Percentiles rank a stretch among this genome's conserved stretches.
phyloP scores from a whole-genome alignment of 1,140 invertebrate species.

The Drosophila pachea region DNA sequence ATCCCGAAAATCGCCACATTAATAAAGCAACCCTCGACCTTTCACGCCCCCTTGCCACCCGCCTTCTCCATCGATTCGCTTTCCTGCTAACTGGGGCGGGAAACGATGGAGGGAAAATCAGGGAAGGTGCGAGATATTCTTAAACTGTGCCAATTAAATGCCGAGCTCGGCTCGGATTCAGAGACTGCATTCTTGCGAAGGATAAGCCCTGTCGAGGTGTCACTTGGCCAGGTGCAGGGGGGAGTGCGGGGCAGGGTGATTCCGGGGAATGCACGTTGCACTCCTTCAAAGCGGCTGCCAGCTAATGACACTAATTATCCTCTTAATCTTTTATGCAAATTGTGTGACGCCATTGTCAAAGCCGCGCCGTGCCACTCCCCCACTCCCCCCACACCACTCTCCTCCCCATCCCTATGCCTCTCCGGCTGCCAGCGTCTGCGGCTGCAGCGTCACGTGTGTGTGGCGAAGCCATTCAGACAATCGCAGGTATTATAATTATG shows the following conservation, averaged over 20 bases:
- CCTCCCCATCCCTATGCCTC: no score
- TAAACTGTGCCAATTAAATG: slow-evolving; percentile 44
- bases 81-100: slow-evolving; percentile 26
- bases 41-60: neutral
- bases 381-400: neutral
- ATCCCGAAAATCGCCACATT: slow-evolving; percentile 65
- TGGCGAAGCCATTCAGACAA: slow-evolving; percentile 66
- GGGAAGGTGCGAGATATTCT: slow-evolving; percentile 20
- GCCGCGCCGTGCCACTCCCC: slow-evolving; percentile 9
- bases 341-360: slow-evolving; percentile 47
- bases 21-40: slow-evolving; percentile 40
- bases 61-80: slow-evolving; percentile 24
- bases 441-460: slow-evolving; percentile 64
- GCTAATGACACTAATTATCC: slow-evolving; percentile 75
- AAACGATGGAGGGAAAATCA: neutral
- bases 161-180: slow-evolving; percentile 22
- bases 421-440: slow-evolving; percentile 37
- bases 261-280: slow-evolving; percentile 29
- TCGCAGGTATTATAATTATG: slow-evolving; percentile 69
- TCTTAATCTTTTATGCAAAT: slow-evolving; percentile 74
- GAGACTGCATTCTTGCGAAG: slow-evolving; percentile 23
- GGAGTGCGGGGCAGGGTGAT: neutral
- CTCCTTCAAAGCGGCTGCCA: slow-evolving; percentile 29
- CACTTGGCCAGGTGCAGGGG: neutral
- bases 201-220: slow-evolving; percentile 35